Base-by-base conservation (phyloP, 2,113 vertebrate genomes). In the Myodes glareolus region DNA sequence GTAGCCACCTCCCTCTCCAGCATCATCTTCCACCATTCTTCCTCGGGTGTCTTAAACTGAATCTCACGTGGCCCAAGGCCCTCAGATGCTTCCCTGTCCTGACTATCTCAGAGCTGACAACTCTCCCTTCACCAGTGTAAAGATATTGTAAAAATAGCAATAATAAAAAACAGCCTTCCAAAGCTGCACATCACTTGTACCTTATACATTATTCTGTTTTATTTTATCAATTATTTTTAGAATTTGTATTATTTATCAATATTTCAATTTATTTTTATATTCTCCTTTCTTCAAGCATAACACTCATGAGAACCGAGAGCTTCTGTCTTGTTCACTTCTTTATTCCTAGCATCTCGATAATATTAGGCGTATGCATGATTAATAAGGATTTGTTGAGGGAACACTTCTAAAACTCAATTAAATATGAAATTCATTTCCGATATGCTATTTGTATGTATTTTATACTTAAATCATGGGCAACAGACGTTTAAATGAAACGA, bases 391-490 rank as follows among this genome's bases (percentile, higher is more conserved):
- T 72, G 36, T 27, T 67, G 45, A 91, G 42, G 12, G 92, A 65
- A 76, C 13, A 81, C 33, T 55, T 73, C n/a, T 96, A 91, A 81
- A 88, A 91, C 85, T 68, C 17, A 90, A 61, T 77, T 89, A 13
- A 58, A 17, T 68, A 88, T 72, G 80, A 42, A 42, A 88, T 92
- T 45, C 58, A 85, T 16, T 27, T 67, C 45, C 81, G 76, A 77
- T 36, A 39, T 86, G 2, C 3, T 61, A 1, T 89, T 76, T 88
- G 4, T 63, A 25, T 75, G 52, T 42, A n/a, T 65, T 76, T 70
- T 12, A 27, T 33, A 33, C 12, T 47, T 27, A 90, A 92, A 68
- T 95, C 27, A 88, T 31, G 75, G 95, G 21, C 52, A 93, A 27
- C 33, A 92, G 23, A 90, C 2, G 42, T 76, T 88, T 88, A 88